These are phyloP conservation scores for Agrochola lychnidis DNA, from an alignment of 2,888 invertebrate genomes.

Conservation along the genomic window DNA sequence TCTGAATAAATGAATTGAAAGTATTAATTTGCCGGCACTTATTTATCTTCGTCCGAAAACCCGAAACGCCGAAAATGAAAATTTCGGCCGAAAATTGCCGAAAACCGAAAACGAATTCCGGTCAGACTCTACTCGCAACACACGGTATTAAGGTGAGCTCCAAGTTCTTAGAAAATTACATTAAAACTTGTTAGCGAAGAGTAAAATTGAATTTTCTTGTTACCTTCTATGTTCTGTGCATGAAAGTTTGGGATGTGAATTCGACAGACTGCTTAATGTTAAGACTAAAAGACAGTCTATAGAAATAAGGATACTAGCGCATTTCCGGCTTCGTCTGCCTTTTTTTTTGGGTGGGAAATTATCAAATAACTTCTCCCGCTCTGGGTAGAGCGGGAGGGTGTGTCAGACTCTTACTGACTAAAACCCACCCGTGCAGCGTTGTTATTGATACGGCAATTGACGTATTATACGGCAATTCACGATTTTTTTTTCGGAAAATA, in stretches of 20 bases:
- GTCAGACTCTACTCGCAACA: not conserved
- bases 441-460: no score
- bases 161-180: conserved; percentile 30
- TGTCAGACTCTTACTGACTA: no score
- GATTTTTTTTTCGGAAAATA: no score
- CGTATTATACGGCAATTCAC: no score
- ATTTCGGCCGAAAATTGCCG: not conserved
- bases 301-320: not conserved
- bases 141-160: conserved; percentile 4
- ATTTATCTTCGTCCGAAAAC: not conserved
- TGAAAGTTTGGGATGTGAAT: conserved; percentile 31
- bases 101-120: not conserved
- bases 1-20: not conserved
- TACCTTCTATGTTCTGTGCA: not conserved
- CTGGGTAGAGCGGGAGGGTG: no score
- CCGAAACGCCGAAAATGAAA: no score
- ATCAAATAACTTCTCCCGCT: no score
- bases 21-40: not conserved
- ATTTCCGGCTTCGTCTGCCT: not conserved
- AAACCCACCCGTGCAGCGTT: no score
- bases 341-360: no score
- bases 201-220: conserved; percentile 38
- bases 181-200: conserved; percentile 29
- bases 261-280: conserved; percentile 11
- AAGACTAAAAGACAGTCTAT: not conserved